Evolutionary conservation across 2,797 vertebrate species (phyloP).

Genomic region (Squalus acanthias): DNA sequence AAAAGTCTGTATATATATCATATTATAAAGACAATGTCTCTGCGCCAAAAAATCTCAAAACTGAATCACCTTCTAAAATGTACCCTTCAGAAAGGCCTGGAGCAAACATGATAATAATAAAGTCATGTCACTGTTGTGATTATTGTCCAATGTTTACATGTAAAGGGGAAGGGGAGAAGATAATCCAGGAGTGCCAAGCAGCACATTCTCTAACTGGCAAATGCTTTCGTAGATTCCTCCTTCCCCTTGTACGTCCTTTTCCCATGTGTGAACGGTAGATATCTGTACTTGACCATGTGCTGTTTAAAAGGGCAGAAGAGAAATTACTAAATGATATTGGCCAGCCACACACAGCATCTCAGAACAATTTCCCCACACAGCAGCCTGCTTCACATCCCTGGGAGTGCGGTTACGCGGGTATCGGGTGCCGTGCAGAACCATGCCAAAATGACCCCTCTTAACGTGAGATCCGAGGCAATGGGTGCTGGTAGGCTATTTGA

Average conservation of each 20-base stretch:
- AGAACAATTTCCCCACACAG: not conserved
- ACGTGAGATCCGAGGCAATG: not conserved
- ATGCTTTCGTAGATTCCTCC: conserved; percentile 87
- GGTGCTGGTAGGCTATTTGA: not conserved
- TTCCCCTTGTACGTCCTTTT: conserved; percentile 99
- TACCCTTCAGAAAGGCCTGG: conserved; percentile 34
- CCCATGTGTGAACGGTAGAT: conserved; percentile 97
- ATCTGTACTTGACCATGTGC: conserved; percentile 99
- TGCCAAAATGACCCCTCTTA: not conserved
- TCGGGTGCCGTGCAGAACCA: not conserved
- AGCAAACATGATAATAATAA: conserved; percentile 36
- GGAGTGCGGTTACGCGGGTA: not conserved
- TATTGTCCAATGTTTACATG: conserved; percentile 35
- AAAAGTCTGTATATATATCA: conserved; percentile 8
- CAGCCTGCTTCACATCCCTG: not conserved
- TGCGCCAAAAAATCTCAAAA: conserved; percentile 16
- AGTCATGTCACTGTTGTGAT: conserved; percentile 22
- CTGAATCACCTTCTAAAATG: conserved; percentile 38
- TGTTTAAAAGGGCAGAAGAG: conserved; percentile 52
- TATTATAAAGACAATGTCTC: conserved; percentile 19
- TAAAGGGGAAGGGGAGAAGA: conserved; percentile 24
- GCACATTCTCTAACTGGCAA: conserved; percentile 81
- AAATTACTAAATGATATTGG: not conserved
- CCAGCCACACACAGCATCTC: not conserved
- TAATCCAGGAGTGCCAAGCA: conserved; percentile 38